phyloP scores from a whole-genome alignment of 2,797 vertebrate genomes.

The Delichon dasypus region DNA sequence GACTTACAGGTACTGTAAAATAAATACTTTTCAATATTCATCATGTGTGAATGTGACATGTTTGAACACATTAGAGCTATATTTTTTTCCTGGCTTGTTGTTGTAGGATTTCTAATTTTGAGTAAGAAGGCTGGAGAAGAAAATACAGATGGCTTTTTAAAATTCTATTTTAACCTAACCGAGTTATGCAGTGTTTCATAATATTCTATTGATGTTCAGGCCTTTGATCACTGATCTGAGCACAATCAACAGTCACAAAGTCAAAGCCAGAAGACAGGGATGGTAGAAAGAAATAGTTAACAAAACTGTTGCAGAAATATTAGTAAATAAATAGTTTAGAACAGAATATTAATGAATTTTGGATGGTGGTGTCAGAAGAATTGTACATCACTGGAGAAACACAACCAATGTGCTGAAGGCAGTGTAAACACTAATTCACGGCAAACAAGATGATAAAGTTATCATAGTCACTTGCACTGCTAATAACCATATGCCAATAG shows the following conservation, averaged over 20 bases:
- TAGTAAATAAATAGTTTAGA: not conserved
- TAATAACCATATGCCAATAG: not conserved
- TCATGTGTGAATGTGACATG: not conserved
- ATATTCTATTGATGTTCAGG: not conserved
- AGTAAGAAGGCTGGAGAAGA: not conserved
- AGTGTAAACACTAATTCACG: not conserved
- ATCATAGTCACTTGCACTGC: not conserved
- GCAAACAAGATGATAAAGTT: not conserved
- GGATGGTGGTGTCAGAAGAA: not conserved
- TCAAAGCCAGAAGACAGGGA: not conserved
- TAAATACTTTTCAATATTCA: not conserved
- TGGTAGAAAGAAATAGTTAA: not conserved
- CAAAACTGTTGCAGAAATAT: not conserved
- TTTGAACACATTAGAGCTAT: not conserved
- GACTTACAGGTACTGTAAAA: not conserved
- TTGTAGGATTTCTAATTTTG: not conserved
- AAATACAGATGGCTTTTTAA: not conserved
- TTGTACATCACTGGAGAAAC: not conserved
- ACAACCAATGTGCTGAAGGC: not conserved
- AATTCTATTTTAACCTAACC: slow-evolving; percentile 1
- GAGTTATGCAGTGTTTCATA: not conserved
- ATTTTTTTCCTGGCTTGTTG: not conserved
- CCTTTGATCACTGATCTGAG: not conserved
- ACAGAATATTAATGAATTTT: not conserved
- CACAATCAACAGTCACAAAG: not conserved